Evolutionary conservation across 2,113 vertebrate species (phyloP).

Genomic region (Crotalus horridus): DNA sequence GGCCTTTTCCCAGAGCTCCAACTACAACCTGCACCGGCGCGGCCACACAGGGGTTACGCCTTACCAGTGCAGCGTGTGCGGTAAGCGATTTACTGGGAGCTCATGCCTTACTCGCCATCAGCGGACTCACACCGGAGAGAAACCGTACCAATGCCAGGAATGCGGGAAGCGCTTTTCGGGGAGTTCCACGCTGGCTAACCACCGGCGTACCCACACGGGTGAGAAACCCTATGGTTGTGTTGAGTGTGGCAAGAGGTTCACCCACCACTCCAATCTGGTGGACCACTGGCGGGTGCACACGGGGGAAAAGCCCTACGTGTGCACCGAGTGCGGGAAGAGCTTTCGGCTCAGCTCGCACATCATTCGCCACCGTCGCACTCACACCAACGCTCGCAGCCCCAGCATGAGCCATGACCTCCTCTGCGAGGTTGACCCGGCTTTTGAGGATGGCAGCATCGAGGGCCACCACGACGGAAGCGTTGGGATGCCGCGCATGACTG

Average conservation of each 20-base stretch:
- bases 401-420: not conserved
- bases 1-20: conserved; percentile 43
- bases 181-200: conserved; percentile 42
- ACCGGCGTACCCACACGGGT: conserved; percentile 31
- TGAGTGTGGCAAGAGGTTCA: conserved; percentile 30
- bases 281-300: conserved; percentile 43
- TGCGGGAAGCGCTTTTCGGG: conserved; percentile 42
- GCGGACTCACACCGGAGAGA: conserved; percentile 37
- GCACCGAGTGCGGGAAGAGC: conserved; percentile 47
- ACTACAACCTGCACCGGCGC: conserved; percentile 40
- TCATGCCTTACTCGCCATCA: conserved; percentile 49
- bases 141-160: conserved; percentile 45
- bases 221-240: conserved; percentile 41
- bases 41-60: conserved; percentile 48
- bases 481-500: not conserved
- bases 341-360: conserved; percentile 42
- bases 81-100: conserved; percentile 42
- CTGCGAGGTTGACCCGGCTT: too few relatives aligned
- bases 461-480: not conserved
- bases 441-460: not conserved
- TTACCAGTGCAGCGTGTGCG: conserved; percentile 44
- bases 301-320: conserved; percentile 35
- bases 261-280: conserved; percentile 38
- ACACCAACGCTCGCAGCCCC: not conserved
- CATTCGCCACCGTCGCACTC: conserved; percentile 32